These are phyloP conservation scores for Uloborus plumipes DNA, from an alignment of 2,888 invertebrate genomes.

Conservation along the genomic window DNA sequence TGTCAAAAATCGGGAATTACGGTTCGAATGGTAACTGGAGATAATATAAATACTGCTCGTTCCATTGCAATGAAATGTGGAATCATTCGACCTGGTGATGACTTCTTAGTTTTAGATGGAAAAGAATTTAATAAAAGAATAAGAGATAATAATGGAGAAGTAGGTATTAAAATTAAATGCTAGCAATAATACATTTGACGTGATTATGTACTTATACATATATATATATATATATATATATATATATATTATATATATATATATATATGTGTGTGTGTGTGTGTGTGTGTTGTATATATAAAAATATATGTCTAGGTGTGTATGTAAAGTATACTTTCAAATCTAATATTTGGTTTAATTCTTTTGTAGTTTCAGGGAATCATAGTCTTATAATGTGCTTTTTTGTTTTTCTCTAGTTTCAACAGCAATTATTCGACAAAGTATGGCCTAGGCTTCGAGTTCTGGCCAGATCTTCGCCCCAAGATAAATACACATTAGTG, in stretches of 20 bases:
- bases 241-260: too few relatives aligned
- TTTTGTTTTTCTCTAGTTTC: constrained; percentile 77
- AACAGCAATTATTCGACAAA: constrained; percentile 92
- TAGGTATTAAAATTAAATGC: constrained; percentile 71
- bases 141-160: constrained; percentile 89
- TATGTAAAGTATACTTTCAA: too few relatives aligned
- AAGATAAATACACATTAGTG: constrained; percentile 65
- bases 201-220: too few relatives aligned
- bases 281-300: too few relatives aligned
- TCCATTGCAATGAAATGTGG: constrained; percentile 98
- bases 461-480: constrained; percentile 65
- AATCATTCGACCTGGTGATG: constrained; percentile 92
- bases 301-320: too few relatives aligned
- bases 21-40: constrained; percentile 99
- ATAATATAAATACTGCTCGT: constrained; percentile 98
- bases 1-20: constrained; percentile 98
- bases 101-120: constrained; percentile 95
- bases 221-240: too few relatives aligned
- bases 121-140: constrained; percentile 96
- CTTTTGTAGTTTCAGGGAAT: too few relatives aligned
- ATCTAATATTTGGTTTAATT: too few relatives aligned
- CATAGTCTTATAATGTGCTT: not conserved
- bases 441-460: constrained; percentile 93
- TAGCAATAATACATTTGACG: too few relatives aligned
- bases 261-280: too few relatives aligned